Evolutionary conservation across 2,113 vertebrate genomes (phyloP), one percentile per base, ranked within the genome.

Genomic region (Chelonoidis abingdonii): DNA sequence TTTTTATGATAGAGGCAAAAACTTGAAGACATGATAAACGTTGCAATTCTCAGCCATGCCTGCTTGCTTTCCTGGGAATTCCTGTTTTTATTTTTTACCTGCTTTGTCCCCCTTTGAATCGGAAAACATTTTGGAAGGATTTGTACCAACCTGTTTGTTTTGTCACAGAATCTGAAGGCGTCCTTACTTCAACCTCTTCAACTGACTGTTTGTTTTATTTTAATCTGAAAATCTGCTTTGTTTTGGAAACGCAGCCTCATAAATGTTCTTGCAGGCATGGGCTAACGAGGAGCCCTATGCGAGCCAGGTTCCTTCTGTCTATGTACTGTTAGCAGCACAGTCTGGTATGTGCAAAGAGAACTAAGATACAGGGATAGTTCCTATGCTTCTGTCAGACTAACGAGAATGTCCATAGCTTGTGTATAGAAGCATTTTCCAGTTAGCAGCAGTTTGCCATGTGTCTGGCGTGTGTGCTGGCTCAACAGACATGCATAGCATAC

Each of bases 31-130:
- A 11, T 65, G 84, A 79, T 50, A 5, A 2, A 2, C 41, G 0
- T 0, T 0, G 11, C 9, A 79, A 16, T 89, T 24, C 86, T 1
- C 27, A 54, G 49, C 82, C 79, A 29, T 49, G 0, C 0, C 9
- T 35, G n/a, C 0, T 27, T 10, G 1, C 41, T 78, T 3, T 25
- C 29, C 56, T 4, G 10, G 16, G 9, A 52, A 0, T 31, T 12
- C 47, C 44, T 25, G 2, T 75, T 0, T 31, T 24, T 35, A 41
- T 41, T 16, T 27, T 29, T 47, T 27, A 44, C 86, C 81, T 85
- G 29, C 19, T 57, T 2, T n/a, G 44, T 29, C 13, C 22, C 69
- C 14, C 59, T 44, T 38, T n/a, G 5, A 49, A 49, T 25, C 6
- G 16, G 47, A 62, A n/a, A 14, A 7, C 12, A 38, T 72, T 88